phyloP scores from a whole-genome alignment of 2,888 invertebrate genomes.

The Mythimna loreyi region DNA sequence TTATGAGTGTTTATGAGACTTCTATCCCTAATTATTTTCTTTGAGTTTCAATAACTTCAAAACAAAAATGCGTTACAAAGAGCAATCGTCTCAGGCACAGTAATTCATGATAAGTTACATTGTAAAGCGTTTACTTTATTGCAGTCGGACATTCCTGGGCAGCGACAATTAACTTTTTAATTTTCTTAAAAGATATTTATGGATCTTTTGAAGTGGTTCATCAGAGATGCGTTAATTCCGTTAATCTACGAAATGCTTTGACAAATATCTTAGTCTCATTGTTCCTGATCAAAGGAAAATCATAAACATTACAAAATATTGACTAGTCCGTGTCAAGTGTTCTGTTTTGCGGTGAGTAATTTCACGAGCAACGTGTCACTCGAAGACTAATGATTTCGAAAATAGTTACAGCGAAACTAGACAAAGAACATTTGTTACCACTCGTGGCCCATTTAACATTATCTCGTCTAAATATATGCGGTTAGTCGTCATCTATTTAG shows the following conservation, averaged over 20 bases:
- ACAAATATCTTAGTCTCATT: constrained; percentile 79
- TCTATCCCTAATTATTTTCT: constrained; percentile 36
- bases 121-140: constrained; percentile 66
- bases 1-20: constrained; percentile 28
- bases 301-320: constrained; percentile 87
- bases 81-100: constrained; percentile 27
- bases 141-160: constrained; percentile 68
- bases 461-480: constrained; percentile 70
- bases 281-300: constrained; percentile 84
- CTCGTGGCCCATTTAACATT: constrained; percentile 71
- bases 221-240: constrained; percentile 79
- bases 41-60: constrained; percentile 45
- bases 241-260: constrained; percentile 80
- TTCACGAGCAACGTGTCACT: constrained; percentile 76
- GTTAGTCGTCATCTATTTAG: constrained; percentile 57
- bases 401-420: constrained; percentile 78
- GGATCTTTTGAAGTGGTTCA: constrained; percentile 81
- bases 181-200: constrained; percentile 77
- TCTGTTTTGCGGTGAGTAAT: constrained; percentile 82
- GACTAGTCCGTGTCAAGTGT: constrained; percentile 80
- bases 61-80: constrained; percentile 37
- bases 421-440: constrained; percentile 73
- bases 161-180: constrained; percentile 79
- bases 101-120: constrained; percentile 54
- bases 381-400: constrained; percentile 80